phyloP scores from a whole-genome alignment of 1,140 invertebrate genomes.

The Lepidurus arcticus region DNA sequence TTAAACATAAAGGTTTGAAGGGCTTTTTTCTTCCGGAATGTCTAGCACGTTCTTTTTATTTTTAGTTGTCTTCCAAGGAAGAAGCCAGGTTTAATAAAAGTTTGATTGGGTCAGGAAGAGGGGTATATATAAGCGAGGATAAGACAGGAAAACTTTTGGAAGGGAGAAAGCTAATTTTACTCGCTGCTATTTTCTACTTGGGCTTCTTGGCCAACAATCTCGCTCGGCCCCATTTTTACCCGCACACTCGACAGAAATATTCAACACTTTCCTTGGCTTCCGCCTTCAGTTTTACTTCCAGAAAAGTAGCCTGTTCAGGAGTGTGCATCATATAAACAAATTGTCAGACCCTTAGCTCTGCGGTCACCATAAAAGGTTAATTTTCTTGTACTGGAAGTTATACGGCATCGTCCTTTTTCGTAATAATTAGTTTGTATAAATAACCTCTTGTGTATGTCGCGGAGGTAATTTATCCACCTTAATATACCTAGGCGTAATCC shows the following conservation, averaged over 20 bases:
- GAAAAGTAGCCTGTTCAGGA: background rate
- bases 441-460: background rate
- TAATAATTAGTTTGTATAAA: background rate
- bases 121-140: background rate
- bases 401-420: background rate
- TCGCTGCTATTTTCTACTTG: slow-evolving; percentile 21
- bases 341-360: background rate
- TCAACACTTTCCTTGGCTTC: slow-evolving; percentile 21
- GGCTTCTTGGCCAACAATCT: slow-evolving; percentile 21
- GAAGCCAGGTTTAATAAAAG: background rate
- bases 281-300: background rate
- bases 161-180: slow-evolving; percentile 19
- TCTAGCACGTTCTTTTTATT: background rate
- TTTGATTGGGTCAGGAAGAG: background rate
- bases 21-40: background rate
- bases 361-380: background rate
- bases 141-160: background rate
- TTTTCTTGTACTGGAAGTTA: too few relatives aligned
- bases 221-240: slow-evolving; percentile 9
- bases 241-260: slow-evolving; percentile 16
- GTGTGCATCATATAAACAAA: background rate
- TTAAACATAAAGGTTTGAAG: background rate
- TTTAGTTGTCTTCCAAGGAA: background rate
- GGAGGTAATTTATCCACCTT: background rate
- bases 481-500: background rate